These are phyloP conservation scores for Neopipo cinnamomea DNA, from an alignment of 2,113 vertebrate genomes.

Conservation along the genomic window DNA sequence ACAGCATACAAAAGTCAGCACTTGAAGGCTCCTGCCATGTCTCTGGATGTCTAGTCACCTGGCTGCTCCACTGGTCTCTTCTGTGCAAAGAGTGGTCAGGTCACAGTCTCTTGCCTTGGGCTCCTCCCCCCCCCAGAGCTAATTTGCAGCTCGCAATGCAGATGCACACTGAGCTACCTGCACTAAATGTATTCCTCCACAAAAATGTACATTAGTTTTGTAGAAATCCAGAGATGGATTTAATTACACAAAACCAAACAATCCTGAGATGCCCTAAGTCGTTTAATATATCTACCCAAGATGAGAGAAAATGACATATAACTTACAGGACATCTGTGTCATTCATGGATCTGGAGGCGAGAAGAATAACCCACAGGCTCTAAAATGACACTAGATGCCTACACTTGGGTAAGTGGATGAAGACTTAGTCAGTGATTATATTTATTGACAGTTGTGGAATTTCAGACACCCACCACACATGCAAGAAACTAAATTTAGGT, in stretches of 20 bases:
- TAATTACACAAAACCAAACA: neutral
- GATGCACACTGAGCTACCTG: neutral
- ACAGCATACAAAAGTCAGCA: neutral
- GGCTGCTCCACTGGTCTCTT: neutral
- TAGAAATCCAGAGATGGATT: neutral
- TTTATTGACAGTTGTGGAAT: neutral
- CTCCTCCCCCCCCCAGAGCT: too few species aligned
- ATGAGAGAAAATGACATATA: neutral
- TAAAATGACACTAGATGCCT: neutral
- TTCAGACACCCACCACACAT: neutral
- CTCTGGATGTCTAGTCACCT: neutral
- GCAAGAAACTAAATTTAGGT: neutral
- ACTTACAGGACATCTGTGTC: neutral
- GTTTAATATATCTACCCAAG: neutral
- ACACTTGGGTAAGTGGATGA: neutral
- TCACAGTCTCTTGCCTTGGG: neutral
- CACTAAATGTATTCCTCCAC: neutral
- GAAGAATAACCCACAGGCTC: neutral
- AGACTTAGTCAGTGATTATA: neutral
- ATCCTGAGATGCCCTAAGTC: neutral
- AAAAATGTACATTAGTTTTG: neutral
- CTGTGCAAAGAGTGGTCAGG: neutral
- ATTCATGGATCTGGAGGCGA: neutral
- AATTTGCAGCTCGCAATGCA: neutral
- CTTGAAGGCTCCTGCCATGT: rapidly evolving